Conservation (phyloP, 2,888 invertebrate genomes). For the Dastarcus helophoroides region DNA sequence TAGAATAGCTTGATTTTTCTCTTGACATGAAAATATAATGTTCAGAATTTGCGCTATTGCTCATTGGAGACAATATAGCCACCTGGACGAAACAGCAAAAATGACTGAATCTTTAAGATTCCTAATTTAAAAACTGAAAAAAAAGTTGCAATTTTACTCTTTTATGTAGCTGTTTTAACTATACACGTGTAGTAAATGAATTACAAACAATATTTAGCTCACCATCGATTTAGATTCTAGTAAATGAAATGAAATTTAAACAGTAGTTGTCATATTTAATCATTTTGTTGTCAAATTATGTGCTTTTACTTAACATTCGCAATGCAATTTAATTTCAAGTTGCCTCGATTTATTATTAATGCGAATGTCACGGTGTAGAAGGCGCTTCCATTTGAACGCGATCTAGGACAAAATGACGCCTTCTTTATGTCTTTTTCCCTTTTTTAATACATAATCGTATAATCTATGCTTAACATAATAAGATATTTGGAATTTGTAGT, state of each 20-base stretch:
- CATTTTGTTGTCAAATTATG: slow-evolving; percentile 22
- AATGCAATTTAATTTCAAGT: slow-evolving; percentile 1
- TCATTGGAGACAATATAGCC: too few relatives aligned
- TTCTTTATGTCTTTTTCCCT: background rate
- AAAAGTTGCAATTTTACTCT: slow-evolving; percentile 15
- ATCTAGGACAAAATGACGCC: slow-evolving; percentile 1
- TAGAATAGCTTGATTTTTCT: too few relatives aligned
- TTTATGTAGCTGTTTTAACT: slow-evolving; percentile 23
- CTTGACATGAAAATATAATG: too few relatives aligned
- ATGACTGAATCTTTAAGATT: slow-evolving; percentile 11
- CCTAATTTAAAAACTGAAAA: slow-evolving; percentile 14
- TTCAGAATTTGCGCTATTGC: too few relatives aligned
- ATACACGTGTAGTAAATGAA: slow-evolving; percentile 20
- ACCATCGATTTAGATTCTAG: slow-evolving; percentile 19
- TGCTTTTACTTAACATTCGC: slow-evolving; percentile 10
- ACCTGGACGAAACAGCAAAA: slow-evolving; percentile 10
- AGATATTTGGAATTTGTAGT: slow-evolving; percentile 25
- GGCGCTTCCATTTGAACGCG: slow-evolving; percentile 4
- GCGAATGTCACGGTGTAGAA: slow-evolving; percentile 1
- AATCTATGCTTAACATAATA: slow-evolving; percentile 27
- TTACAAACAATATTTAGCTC: slow-evolving; percentile 23
- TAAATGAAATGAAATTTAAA: slow-evolving; percentile 19
- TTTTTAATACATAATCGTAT: slow-evolving; percentile 13
- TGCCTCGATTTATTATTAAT: background rate
- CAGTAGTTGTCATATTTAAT: slow-evolving; percentile 22